phyloP scores from a whole-genome alignment of 64 coral and sea anemone genomes.

The Orbicella faveolata region DNA sequence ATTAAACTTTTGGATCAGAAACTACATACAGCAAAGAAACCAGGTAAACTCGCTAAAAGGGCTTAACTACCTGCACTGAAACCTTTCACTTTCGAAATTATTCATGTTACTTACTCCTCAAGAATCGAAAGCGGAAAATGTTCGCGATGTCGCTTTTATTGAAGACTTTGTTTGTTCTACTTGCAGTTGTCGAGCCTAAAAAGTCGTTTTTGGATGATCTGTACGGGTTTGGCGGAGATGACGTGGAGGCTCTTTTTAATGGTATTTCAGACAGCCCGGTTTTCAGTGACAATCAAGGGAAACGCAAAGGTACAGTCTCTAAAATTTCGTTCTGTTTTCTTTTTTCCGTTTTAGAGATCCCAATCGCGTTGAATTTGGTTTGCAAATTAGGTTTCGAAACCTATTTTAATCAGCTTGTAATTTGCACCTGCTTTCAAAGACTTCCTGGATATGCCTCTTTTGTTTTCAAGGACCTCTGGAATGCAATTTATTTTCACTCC shows the following conservation, averaged over 20 bases:
- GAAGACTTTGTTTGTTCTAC: background rate
- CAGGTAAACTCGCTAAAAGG: background rate
- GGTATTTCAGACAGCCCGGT: background rate
- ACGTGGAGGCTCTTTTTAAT: constrained; percentile 21
- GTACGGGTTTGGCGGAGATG: background rate
- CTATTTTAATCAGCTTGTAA: background rate
- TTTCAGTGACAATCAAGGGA: background rate
- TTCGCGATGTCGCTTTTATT: background rate
- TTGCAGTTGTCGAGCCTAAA: background rate
- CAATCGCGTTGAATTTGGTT: background rate
- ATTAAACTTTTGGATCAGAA: background rate
- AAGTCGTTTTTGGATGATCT: constrained; percentile 26
- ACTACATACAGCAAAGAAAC: background rate
- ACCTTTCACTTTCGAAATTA: background rate
- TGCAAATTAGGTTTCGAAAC: background rate
- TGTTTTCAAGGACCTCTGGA: too few species aligned
- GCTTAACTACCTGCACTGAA: background rate
- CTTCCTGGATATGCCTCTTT: background rate
- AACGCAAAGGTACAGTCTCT: background rate
- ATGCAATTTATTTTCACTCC: too few species aligned
- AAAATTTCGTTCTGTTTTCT: background rate
- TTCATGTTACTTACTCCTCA: background rate
- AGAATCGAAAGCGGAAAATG: constrained; percentile 28
- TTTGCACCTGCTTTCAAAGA: background rate
- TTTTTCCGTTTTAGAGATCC: background rate